These are phyloP conservation scores for Acipenser oxyrinchus DNA, from an alignment of 2,797 vertebrate species.

Conservation along the genomic window DNA sequence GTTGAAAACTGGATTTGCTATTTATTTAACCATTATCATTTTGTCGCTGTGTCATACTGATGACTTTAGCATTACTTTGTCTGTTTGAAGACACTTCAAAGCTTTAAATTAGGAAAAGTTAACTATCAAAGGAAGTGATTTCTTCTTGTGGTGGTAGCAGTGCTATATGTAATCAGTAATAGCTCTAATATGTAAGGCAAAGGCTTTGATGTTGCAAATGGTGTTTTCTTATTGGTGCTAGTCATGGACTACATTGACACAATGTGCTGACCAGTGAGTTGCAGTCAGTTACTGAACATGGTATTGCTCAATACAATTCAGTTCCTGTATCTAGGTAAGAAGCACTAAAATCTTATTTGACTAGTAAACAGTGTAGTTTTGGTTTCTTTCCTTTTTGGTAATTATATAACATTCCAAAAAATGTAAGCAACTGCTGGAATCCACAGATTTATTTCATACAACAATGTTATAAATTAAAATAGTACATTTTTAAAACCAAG, in stretches of 20 bases:
- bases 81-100: conserved; percentile 36
- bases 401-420: not conserved
- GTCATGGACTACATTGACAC: not conserved
- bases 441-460: not conserved
- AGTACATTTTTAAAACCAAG: not conserved
- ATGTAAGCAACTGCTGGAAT: not conserved
- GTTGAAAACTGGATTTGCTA: conserved; percentile 26
- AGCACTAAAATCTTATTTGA: not conserved
- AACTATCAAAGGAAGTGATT: conserved; percentile 34
- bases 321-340: not conserved
- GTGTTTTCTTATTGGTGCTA: not conserved
- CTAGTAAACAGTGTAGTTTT: no score
- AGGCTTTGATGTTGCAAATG: not conserved
- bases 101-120: conserved; percentile 39
- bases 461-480: not conserved
- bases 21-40: conserved; percentile 31
- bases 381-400: not conserved
- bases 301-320: not conserved
- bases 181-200: not conserved
- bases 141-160: not conserved
- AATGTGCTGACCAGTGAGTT: conserved; percentile 2
- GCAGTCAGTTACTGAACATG: not conserved
- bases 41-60: conserved; percentile 27
- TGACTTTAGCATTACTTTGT: conserved; percentile 16
- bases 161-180: not conserved